A percentile compares a stretch with the other conserved stretches of the same genome.
phyloP scores from a whole-genome alignment of 2,113 vertebrate genomes.

The Nothocercus julius region DNA sequence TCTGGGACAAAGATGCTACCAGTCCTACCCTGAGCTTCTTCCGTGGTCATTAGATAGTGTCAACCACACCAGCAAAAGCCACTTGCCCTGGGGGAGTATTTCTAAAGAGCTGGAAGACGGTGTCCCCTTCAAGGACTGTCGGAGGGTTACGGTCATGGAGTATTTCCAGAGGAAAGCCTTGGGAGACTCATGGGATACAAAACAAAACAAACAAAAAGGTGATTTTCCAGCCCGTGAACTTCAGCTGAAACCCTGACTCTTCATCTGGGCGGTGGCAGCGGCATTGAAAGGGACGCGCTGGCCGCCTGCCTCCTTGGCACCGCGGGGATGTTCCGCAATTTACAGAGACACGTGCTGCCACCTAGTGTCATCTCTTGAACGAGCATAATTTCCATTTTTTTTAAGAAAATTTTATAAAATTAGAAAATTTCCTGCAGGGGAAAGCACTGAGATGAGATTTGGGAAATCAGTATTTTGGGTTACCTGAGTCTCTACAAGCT shows the following conservation, averaged over 20 bases:
- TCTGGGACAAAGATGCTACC: neutral
- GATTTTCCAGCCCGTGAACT: neutral
- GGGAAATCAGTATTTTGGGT: no score
- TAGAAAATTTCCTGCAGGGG: neutral
- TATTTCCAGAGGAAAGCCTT: neutral
- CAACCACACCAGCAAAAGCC: neutral
- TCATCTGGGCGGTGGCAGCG: fast-evolving
- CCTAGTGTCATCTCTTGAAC: slow-evolving; percentile 61
- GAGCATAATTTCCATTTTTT: neutral
- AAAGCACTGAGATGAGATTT: neutral
- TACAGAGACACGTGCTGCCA: slow-evolving; percentile 76
- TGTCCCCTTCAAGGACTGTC: neutral
- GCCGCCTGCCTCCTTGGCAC: neutral
- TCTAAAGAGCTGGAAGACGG: fast-evolving
- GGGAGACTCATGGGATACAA: neutral
- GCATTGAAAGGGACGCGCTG: neutral
- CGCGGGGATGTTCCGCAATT: neutral
- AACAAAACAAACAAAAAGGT: neutral
- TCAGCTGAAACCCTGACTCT: neutral
- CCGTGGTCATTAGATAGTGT: fast-evolving
- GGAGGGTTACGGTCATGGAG: neutral
- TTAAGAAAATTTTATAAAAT: no score
- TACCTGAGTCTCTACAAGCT: neutral
- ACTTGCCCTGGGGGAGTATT: neutral
- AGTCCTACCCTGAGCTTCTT: neutral